Conservation (phyloP, 2,113 vertebrate genomes). For the Antigone vipio region DNA sequence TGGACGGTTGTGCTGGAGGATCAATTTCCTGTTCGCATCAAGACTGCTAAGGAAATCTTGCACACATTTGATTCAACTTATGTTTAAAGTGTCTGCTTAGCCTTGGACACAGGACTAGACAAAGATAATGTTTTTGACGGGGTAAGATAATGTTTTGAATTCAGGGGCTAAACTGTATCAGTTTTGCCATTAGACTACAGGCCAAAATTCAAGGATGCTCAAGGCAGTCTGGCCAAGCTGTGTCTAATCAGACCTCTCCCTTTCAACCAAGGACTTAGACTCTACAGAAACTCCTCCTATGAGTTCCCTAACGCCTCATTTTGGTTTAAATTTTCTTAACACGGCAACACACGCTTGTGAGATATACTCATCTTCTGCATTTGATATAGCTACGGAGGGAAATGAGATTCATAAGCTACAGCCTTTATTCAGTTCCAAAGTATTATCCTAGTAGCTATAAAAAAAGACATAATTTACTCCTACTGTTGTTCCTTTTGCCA, state of each 20-base stretch:
- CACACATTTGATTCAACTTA: background rate
- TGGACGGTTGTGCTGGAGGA: background rate
- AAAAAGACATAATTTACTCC: background rate
- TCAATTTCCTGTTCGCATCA: slow-evolving; percentile 59
- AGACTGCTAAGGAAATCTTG: slow-evolving; percentile 17
- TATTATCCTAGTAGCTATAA: background rate
- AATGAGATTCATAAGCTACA: background rate
- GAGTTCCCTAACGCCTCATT: accelerated
- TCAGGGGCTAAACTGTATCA: background rate
- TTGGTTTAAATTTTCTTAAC: background rate
- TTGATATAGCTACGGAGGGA: background rate
- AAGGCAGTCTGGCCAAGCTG: background rate
- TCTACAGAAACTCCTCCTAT: background rate
- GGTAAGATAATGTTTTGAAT: background rate
- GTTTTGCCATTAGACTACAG: background rate
- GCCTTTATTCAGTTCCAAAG: slow-evolving; percentile 4
- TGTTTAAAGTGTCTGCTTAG: background rate
- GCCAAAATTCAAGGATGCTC: background rate
- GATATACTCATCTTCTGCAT: background rate
- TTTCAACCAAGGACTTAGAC: accelerated
- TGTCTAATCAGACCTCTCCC: background rate
- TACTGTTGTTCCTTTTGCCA: background rate
- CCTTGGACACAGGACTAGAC: background rate
- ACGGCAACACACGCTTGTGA: background rate
- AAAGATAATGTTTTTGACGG: background rate